Evolutionary conservation across 2,113 vertebrate genomes (phyloP).

Genomic region (Onychostoma macrolepis): DNA sequence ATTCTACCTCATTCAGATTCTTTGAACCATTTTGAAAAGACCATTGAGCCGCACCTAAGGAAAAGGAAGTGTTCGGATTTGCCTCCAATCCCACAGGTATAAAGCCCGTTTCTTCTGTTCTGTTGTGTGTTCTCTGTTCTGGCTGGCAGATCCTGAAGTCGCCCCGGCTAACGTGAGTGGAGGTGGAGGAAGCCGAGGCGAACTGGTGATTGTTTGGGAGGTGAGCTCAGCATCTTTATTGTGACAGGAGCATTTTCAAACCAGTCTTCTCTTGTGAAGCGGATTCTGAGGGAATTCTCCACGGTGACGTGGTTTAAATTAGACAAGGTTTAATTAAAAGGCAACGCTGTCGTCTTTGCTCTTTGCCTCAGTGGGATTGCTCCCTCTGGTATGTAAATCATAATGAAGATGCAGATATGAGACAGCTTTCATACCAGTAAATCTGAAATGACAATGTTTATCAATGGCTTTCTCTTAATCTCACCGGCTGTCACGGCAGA

Average conservation of each 20-base stretch:
- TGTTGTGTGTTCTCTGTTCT: conserved; percentile 48
- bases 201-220: conserved; percentile 90
- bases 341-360: conserved; percentile 61
- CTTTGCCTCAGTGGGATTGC: conserved; percentile 50
- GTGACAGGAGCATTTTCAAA: conserved; percentile 23
- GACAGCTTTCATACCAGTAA: conserved; percentile 53
- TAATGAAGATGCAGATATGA: conserved; percentile 56
- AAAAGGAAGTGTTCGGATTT: not conserved
- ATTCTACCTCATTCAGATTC: not conserved
- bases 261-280: conserved; percentile 51
- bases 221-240: conserved; percentile 69
- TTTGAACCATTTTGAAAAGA: conserved; percentile 9
- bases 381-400: conserved; percentile 64
- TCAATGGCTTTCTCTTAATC: conserved; percentile 34
- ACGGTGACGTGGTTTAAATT: conserved; percentile 55
- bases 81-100: not conserved
- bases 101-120: not conserved
- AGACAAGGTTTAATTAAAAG: conserved; percentile 68
- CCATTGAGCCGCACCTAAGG: not conserved
- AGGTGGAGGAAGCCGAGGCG: conserved; percentile 84
- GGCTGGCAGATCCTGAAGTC: conserved; percentile 78
- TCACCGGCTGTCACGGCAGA: conserved; percentile 22
- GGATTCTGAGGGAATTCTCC: conserved; percentile 59
- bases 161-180: conserved; percentile 79
- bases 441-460: conserved; percentile 53